These are phyloP conservation scores for Agrilus mali DNA, from an alignment of 2,888 invertebrate genomes.

Conservation along the genomic window DNA sequence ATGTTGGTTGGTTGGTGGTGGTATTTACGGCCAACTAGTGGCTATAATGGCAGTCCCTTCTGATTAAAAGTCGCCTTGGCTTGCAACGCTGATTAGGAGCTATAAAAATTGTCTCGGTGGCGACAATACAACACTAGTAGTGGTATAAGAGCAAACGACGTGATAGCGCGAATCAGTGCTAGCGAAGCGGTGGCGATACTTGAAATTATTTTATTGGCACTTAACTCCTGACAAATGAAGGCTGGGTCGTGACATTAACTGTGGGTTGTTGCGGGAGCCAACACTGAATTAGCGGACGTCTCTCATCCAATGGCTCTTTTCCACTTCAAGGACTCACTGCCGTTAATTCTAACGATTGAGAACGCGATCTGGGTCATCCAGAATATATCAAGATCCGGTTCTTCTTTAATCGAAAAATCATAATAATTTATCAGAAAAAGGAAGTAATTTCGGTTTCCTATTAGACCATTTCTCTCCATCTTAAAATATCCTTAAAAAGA, in stretches of 20 bases:
- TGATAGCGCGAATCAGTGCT: too few relatives aligned
- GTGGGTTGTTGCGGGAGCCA: slow-evolving; percentile 10
- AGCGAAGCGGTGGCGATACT: slow-evolving; percentile 25
- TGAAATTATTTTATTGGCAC: slow-evolving; percentile 36
- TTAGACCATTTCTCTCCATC: too few relatives aligned
- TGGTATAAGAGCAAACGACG: not conserved
- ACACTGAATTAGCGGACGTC: slow-evolving; percentile 1
- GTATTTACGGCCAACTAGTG: not conserved
- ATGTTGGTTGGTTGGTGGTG: too few relatives aligned
- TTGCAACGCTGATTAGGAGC: slow-evolving; percentile 8
- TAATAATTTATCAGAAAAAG: too few relatives aligned
- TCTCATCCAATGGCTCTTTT: not conserved
- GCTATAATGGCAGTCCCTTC: slow-evolving; percentile 23
- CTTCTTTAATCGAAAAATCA: too few relatives aligned
- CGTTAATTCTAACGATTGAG: too few relatives aligned
- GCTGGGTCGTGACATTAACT: slow-evolving; percentile 37
- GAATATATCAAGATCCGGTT: too few relatives aligned
- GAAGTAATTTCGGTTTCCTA: too few relatives aligned
- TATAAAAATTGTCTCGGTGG: slow-evolving; percentile 1
- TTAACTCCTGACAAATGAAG: slow-evolving; percentile 34
- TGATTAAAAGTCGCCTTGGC: slow-evolving; percentile 32
- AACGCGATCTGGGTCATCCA: too few relatives aligned
- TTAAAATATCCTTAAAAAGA: too few relatives aligned
- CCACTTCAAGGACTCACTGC: not conserved
- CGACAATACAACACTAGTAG: slow-evolving; percentile 3